Percentiles rank a stretch among this genome's conserved stretches.
phyloP scores from a whole-genome alignment of 2,888 invertebrate genomes.

The Temnothorax unifasciatus region DNA sequence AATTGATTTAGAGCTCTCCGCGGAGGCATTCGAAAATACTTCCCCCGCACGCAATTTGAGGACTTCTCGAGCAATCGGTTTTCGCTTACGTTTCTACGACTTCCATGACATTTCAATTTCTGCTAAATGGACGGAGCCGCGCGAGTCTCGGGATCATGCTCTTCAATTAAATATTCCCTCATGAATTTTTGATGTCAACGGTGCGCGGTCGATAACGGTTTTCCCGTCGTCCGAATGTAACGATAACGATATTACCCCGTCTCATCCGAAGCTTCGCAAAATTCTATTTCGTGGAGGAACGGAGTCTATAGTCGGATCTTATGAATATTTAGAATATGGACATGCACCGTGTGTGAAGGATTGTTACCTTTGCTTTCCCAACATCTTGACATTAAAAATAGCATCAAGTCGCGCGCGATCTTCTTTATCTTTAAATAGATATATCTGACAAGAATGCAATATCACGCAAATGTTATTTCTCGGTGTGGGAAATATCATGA shows the following conservation, averaged over 20 bases:
- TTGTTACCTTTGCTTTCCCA: not conserved
- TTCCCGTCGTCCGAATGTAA: constrained; percentile 24
- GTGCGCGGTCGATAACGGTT: constrained; percentile 37
- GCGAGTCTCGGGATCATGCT: constrained; percentile 33
- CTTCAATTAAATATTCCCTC: constrained; percentile 46
- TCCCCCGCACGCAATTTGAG: too few relatives aligned
- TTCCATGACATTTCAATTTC: constrained; percentile 28
- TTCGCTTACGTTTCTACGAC: constrained; percentile 8
- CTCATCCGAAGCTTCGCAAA: constrained; percentile 3
- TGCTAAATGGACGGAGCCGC: not conserved
- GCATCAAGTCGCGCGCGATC: not conserved
- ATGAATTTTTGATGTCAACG: constrained; percentile 40
- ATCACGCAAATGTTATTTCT: constrained; percentile 8
- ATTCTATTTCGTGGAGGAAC: constrained; percentile 19
- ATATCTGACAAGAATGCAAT: not conserved
- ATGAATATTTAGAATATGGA: constrained; percentile 25
- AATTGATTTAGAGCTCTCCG: not conserved
- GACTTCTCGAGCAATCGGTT: not conserved
- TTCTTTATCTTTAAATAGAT: constrained; percentile 3
- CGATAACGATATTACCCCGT: constrained; percentile 24
- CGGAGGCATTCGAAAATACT: not conserved
- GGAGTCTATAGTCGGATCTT: not conserved
- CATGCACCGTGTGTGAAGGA: not conserved
- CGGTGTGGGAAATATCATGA: not conserved
- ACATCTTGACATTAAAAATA: not conserved